Base-by-base conservation (phyloP, 2,113 vertebrate species). In the Myiozetetes cayanensis region DNA sequence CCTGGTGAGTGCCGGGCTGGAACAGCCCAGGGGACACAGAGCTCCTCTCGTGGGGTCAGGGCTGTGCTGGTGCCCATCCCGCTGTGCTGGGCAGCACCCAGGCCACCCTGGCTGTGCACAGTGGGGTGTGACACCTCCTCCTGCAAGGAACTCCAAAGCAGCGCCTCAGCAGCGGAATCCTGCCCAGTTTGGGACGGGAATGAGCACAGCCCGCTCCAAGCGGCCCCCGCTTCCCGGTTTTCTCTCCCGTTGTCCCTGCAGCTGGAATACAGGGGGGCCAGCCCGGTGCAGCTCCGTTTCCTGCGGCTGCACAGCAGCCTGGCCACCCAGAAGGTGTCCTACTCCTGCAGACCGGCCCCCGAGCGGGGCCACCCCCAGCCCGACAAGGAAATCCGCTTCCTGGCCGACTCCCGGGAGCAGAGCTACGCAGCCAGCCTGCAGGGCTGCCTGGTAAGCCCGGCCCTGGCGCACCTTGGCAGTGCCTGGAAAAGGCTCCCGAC, bases 231-330 rank as follows among this genome's bases (percentile, higher is more conserved):
- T n/a, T 16, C 24, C 30, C 2, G 0, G 4, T 14, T 28, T 43
- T 19, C 46, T 30, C 27, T 87, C 49, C 50, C 9, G 1, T 68
- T 62, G 20, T 63, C 56, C 52, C 76, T 1, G 31, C 96, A 99
- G 99, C 98, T 99, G 95, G 89, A 98, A 43, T 99, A 99, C 62
- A 93, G 84, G 14, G 98, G 97, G 18, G 97, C 97, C 79, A 97
- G 93, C 47, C 79, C 98, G 18, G 98, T 99, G 67, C 99, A 99
- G 98, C 97, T 98, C 46, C 98, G 99, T 27, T 99, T 99, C 82
- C 97, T 99, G 72, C 98, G 98, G 91, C 97, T 99, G 81, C 98
- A 98, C 92, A 99, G 99, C 89, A 85, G 7, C 62, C 85, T 85
- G 4, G 98, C 98, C 12, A 30, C 95, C 4, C 99, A 99, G 97